Base-by-base conservation (phyloP, 2,888 invertebrate species). In the Malthinus seriepunctatus region DNA sequence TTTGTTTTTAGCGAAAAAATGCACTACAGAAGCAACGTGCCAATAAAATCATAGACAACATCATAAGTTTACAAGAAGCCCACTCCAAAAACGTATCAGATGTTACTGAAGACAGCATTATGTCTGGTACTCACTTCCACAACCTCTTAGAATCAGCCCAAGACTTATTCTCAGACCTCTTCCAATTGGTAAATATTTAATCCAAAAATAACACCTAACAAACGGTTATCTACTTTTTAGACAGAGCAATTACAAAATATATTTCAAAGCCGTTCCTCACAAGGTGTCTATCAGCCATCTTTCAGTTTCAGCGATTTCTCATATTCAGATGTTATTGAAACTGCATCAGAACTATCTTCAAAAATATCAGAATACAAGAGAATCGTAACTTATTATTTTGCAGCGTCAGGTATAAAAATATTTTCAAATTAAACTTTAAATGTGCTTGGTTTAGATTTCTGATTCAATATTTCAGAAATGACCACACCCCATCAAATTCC, bases 301-400 rank as follows among this genome's bases (percentile, higher is more conserved):
- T 58, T 59, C 31, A 10, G 54, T 14, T 59, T 59, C 38, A 38
- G 44, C 3, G 54, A 59, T 42, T 51, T 14, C 39, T 35, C 50
- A 2, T 59, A 51, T 32, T 65, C 67, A 1, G 58, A 66, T 32
- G 60, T 67, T 34, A 58, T 47, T 8, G 65, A 54, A 33, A 51
- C 51, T 15, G 54, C 54, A 11, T 54, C 59, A 60, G 69, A 72
- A 38, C 67, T 76, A 23, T 69, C 67, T 23, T 65, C 65, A 37
- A 81, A 79, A 71, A 73, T 81, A 38, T 69, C 78, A 37, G 80
- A 81, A 62, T 67, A 81, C 10, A 73, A 79, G 63, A 66, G 78
- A 60, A 75, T 76, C 56, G 66, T 81, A 12, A 78, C 74, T 56
- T 76, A 76, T 56, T 67, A 80, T 32, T 79, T 78, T 63, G 75